Base-by-base conservation (phyloP, 2,888 invertebrate genomes). In the Drosophila neonasuta region DNA sequence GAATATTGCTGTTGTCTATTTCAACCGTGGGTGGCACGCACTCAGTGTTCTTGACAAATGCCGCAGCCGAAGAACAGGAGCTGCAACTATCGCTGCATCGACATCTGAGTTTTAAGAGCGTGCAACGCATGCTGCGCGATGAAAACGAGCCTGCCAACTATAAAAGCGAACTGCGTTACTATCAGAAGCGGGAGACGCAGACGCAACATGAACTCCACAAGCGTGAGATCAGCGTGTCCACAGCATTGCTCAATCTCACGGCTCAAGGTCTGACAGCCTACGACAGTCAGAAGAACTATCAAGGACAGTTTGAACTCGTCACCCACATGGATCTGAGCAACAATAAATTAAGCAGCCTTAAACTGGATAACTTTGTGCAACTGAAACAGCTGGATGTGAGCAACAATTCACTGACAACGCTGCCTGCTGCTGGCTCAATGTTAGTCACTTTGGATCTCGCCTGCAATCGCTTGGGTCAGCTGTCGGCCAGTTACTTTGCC, bases 391-490 rank as follows among this genome's bases (percentile, higher is more conserved):
- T 87, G 11, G 76, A 87, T 49, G 70, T 79, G 1, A 73, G 83
- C 55, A 83, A 86, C 13, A 89, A 90, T 15, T 64, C 79, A 1
- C 57, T 90, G 30, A 57, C 39, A 1, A 10, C 24, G 0, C 48
- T 86, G 49, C 88, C 89, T 5, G 52, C 44, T 1, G 52, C 51
- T 1, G 64, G 61, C 15, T 75, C 68, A 17, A 71, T 86, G 2
- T 67, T 91, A n/a, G 77, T 88, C 54, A 79, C 84, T 7, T 70
- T 91, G 36, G 90, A 91, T 81, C 71, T 91, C n/a, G 89, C 90
- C n/a, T 88, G 88, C 63, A 91, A 91, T 77, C 68, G 68, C 2
- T 76, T 91, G 34, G 64, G 68, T 13, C 86, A 80, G 36, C 73
- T 89, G 1, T 78, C 88, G 10, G 65, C 77, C 0, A 84, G 85